Conservation (phyloP, 2,797 vertebrate genomes). For the Cossypha heuglini region DNA sequence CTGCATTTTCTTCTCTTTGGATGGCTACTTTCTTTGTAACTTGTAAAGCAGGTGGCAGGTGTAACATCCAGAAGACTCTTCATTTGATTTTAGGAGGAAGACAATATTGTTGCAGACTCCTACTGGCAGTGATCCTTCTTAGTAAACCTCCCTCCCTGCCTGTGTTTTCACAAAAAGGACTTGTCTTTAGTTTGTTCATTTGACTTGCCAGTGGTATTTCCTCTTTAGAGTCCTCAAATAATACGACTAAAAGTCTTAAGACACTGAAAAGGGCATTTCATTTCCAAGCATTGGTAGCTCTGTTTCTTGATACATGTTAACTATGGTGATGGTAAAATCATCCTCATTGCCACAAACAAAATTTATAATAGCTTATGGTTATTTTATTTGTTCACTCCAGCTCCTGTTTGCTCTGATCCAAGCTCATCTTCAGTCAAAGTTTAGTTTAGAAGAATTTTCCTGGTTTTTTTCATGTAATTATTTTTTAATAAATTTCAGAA, state of each 20-base stretch:
- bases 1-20: not conserved
- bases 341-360: not conserved
- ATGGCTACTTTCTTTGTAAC: not conserved
- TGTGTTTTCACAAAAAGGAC: not conserved
- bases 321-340: not conserved
- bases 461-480: not conserved
- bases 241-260: not conserved
- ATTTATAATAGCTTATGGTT: not conserved
- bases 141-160: not conserved
- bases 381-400: not conserved
- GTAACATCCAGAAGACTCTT: not conserved
- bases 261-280: not conserved
- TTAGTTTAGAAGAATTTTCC: not conserved
- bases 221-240: not conserved
- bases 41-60: not conserved
- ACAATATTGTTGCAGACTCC: not conserved
- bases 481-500: not conserved
- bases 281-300: not conserved
- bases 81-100: not conserved
- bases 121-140: not conserved
- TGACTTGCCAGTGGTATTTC: not conserved
- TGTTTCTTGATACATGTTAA: rapidly evolving
- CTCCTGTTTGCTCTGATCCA: not conserved
- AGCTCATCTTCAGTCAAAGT: not conserved
- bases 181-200: not conserved